Base-by-base conservation (phyloP, 2,888 invertebrate genomes). In the Mimachlamys varia region DNA sequence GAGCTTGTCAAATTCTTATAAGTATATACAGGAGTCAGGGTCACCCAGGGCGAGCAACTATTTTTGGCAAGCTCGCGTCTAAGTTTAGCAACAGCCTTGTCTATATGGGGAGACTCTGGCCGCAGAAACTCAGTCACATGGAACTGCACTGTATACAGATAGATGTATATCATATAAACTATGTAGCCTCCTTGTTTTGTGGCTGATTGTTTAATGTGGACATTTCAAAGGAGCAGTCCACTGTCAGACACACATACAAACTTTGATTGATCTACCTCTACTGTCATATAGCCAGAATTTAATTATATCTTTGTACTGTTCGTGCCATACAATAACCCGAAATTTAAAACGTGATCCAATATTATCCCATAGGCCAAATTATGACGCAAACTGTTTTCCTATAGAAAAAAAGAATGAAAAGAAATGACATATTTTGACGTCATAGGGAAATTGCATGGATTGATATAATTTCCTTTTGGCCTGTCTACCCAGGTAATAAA, bases 361-460 rank as follows among this genome's bases (percentile, higher is more conserved):
- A 33, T 33, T 33, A 76, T 76, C 27, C 76, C 76, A 76, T 22
- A 76, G 33, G 76, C 76, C 76, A 76, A 76, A 76, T 76, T 76
- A 76, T 76, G 76, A 76, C 76, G 76, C 76, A 76, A 76, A 17
- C 33, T 76, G 27, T 76, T 15, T 27, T 33, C 76, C 53, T 17
- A 76, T 33, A 15, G 33, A 27, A 76, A 62, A 62, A 62, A 19
- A 62, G n/a, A 62, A n/a, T 10, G 15, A 33, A 4, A 76, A 76
- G 7, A 58, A 76, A 76, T 76, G 76, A 33, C 76, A 76, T 76
- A 76, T 76, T 76, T 76, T 76, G 76, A 76, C 33, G 76, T 76
- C 76, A 76, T 76, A 76, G 76, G 76, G 33, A 76, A 27, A 76
- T 76, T 22, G 13, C 33, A 13, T 76, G 33, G 76, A 76, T 76